Base-by-base conservation (phyloP, 64 coral and sea anemone species). In the Stylophora pistillata region DNA sequence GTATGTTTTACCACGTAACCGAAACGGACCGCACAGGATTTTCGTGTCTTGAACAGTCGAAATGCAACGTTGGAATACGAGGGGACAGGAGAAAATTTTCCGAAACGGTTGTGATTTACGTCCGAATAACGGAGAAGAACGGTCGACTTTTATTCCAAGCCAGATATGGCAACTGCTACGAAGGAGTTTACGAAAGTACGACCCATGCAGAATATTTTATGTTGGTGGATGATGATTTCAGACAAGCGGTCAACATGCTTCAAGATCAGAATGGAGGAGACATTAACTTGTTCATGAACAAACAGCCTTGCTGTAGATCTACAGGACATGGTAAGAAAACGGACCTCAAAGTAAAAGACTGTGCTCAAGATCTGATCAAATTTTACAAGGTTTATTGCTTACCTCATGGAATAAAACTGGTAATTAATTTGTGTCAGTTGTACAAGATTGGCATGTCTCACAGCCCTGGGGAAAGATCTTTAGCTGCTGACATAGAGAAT, bases 251-350 rank as follows among this genome's bases (percentile, higher is more conserved):
- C 27, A 64, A 84, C 2, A 21, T 84, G 9, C 60, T 84, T 20
- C 21, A 37, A 68, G 60, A 69, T 84, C 60, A 27, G 21, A 84
- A 17, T 6, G 80, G 80, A 69, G 80, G 80, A 15, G 12, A 53
- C 41, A 84, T 84, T n/a, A 68, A 26, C 61, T 68, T 84, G 60
- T 84, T 68, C n/a, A 84, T 84, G 80, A 84, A 84, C 61, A 84
- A 84, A 84, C 80, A 84, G 13, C 80, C 80, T 47, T 84, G 80
- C 23, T 69, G 0, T 9, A 23, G 18, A 11, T 84, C 80, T 2
- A 84, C 80, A 52, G 62, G 80, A 20, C 80, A 84, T 37, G 61
- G 80, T 0, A 82, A 65, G 20, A 83, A 54, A 69, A 84, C 60
- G 0, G 62, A 26, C 0, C 80, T 84, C 5, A 84, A 84, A 4